Evolutionary conservation across 2,888 invertebrate genomes (phyloP), one percentile per base, ranked within the genome.

Genomic region (Peribatodes rhomboidaria): DNA sequence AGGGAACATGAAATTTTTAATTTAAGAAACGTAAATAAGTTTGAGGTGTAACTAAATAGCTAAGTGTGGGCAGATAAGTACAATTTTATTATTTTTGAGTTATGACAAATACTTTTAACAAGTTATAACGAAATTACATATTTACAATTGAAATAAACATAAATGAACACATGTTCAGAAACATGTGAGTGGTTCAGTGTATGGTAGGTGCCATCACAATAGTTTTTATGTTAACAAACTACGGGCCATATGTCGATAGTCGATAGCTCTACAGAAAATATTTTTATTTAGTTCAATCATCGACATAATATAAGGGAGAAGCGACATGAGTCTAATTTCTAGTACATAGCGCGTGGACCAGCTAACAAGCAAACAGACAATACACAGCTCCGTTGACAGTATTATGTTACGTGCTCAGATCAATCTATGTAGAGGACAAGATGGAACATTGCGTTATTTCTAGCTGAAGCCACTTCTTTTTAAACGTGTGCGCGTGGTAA

Each of bases 141-240:
- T 27, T 27, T 27, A 27, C 27, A 27, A 27, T 27, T 27, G 27
- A 27, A 27, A 27, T 27, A 27, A 27, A 27, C 27, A 27, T 27
- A 49, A 49, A 2, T 18, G 35, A 50, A 50, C 50, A 50, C 31
- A 50, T 50, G 35, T 18, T 50, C 16, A 8, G 18, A 33, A 35
- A 79, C 83, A 84, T 78, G 78, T 86, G 83, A 80, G 37, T 39
- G 35, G n/a, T 33, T 33, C 31, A 49, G 33, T 33, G 33, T 33
- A 49, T 49, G 33, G 8, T 33, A 49, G 31, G 49, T 33, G 53
- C 18, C 35, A 53, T 39, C 14, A 2, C 42, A 11, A 54, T 9
- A 16, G 42, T 53, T 42, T 54, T 42, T 42, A 42, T 31, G 13
- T 8, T 22, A 27, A 53, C 22, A 11, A 22, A 44, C 13, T 44